Percentiles rank a stretch among this genome's conserved stretches.
Conservation (phyloP, 2,888 invertebrate genomes). For the Allacma fusca region DNA sequence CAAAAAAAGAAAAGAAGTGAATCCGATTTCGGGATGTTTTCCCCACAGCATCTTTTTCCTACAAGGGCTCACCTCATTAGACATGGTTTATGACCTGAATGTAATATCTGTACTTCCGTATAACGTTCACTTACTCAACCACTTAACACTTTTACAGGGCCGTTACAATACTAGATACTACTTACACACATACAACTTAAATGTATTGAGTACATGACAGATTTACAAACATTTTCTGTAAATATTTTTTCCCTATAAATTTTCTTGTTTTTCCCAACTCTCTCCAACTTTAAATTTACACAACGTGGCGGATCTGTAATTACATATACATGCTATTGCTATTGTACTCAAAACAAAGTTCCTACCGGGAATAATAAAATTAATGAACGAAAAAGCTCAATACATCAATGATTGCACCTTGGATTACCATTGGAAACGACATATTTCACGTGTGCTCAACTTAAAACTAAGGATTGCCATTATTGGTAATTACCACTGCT, state of each 20-base stretch:
- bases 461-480: neutral
- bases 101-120: slow-evolving; percentile 1
- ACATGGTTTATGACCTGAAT: neutral
- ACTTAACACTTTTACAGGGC: neutral
- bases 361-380: no score
- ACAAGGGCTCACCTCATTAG: slow-evolving; percentile 6
- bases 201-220: slow-evolving; percentile 14
- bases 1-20: no score
- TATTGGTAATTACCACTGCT: no score
- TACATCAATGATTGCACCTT: slow-evolving; percentile 12
- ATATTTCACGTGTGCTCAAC: neutral
- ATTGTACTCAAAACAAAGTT: no score
- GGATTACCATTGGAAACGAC: slow-evolving; percentile 3
- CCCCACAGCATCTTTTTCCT: neutral
- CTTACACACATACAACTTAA: neutral
- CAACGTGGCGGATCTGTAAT: no score
- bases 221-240: neutral
- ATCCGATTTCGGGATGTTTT: neutral
- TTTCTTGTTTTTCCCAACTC: neutral
- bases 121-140: neutral
- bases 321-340: no score
- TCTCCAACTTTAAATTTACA: no score
- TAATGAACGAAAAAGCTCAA: slow-evolving; percentile 1
- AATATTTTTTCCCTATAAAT: neutral
- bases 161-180: neutral